Conservation (phyloP, 2,113 vertebrate genomes). For the Oreochromis niloticus region DNA sequence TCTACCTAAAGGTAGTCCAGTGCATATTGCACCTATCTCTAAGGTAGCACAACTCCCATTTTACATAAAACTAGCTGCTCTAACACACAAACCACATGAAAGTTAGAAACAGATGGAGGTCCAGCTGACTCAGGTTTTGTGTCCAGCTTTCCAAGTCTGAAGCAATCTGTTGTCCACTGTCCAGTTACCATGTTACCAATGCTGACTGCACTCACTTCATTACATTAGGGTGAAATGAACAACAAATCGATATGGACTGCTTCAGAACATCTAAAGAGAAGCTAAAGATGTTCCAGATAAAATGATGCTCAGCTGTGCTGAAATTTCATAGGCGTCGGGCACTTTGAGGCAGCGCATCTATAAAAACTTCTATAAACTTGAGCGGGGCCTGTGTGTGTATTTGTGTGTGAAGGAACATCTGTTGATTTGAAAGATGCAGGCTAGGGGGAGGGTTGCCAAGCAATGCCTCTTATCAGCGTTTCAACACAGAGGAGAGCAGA, state of each 20-base stretch:
- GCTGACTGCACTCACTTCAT: neutral
- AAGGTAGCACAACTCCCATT: neutral
- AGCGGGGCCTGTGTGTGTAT: neutral
- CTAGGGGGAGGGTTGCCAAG: slow-evolving; percentile 55
- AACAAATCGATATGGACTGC: slow-evolving; percentile 16
- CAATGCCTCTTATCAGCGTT: slow-evolving; percentile 58
- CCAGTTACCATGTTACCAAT: neutral
- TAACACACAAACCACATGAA: neutral
- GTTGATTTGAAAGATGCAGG: slow-evolving; percentile 65
- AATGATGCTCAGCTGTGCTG: slow-evolving; percentile 10
- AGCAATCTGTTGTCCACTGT: slow-evolving; percentile 5
- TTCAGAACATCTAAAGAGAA: slow-evolving; percentile 34
- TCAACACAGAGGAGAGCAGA: slow-evolving; percentile 49
- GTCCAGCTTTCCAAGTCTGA: neutral
- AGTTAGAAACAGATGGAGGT: neutral
- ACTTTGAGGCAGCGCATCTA: slow-evolving; percentile 46
- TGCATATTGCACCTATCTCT: neutral
- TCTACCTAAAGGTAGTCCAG: neutral
- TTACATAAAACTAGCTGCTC: neutral
- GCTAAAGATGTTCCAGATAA: slow-evolving; percentile 30
- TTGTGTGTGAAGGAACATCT: slow-evolving; percentile 50
- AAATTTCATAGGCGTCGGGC: slow-evolving; percentile 4
- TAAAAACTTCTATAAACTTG: slow-evolving; percentile 53
- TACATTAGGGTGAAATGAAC: slow-evolving; percentile 16
- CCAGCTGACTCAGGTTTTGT: neutral